Evolutionary conservation across 2,888 invertebrate species (phyloP), one percentile per base, ranked within the genome.

Genomic region (Drosophila mimica): DNA sequence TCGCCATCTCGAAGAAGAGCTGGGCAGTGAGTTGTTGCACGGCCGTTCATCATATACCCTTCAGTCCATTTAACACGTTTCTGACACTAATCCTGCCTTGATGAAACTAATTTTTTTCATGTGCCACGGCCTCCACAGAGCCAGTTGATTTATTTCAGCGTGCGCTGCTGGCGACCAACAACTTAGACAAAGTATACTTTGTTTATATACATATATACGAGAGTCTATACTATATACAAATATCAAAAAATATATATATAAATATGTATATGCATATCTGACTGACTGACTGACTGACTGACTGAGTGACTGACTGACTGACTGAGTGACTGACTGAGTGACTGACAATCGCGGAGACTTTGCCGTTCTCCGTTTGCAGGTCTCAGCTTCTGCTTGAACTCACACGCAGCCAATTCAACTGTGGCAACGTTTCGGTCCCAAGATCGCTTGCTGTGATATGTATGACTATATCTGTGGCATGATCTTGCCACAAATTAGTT

Each of bases 61-160:
- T 92, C 93, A 93, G 92, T 93, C 93, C 93, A 93, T 93, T 93
- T 93, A 93, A 93, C 93, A 93, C 93, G 91, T 92, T 92, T 93
- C 89, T 92, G 93, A 93, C 93, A 92, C 91, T 93, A 93, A 93
- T 93, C 93, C 93, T 90, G 91, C 86, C 91, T 92, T 91, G 93
- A 93, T 93, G 93, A 93, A 93, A 93, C 92, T 92, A 91, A 93
- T 92, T 93, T 92, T 92, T 92, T 91, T 85, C 83, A 89, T 85
- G 84, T 76, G 86, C 76, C 82, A 74, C 85, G 82, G 81, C 84
- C 83, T 88, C 84, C 82, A 80, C 88, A 82, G 80, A 69, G 78
- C 79, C 80, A 88, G 86, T 91, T 91, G 92, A 92, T 92, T 92
- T 92, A 92, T 92, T 92, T 92, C 87, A 90, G 84, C 88, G 81